phyloP scores from a whole-genome alignment of 2,797 vertebrate species.

The Acanthurus tractus region DNA sequence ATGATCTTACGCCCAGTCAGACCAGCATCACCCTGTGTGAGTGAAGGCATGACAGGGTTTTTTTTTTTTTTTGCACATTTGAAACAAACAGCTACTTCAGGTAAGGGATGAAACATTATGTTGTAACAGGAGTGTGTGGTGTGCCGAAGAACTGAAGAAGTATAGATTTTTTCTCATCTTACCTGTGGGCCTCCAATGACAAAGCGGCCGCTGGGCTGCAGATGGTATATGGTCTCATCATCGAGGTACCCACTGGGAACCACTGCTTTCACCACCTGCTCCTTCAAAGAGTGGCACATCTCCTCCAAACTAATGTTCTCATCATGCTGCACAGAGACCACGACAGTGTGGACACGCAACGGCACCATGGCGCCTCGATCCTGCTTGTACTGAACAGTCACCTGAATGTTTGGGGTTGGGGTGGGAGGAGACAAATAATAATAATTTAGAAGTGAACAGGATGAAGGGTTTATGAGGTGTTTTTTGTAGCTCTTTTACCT shows the following conservation, averaged over 20 bases:
- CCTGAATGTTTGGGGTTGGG: conserved; percentile 77
- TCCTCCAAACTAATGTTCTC: conserved; percentile 90
- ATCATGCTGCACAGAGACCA: conserved; percentile 96
- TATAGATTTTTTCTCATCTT: conserved; percentile 15
- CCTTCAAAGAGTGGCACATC: conserved; percentile 92
- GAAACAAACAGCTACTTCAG: neutral
- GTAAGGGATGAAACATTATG: neutral
- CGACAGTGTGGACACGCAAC: conserved; percentile 93
- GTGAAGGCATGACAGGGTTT: neutral
- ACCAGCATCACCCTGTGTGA: conserved; percentile 92
- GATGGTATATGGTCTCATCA: conserved; percentile 92
- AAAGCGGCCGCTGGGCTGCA: conserved; percentile 96
- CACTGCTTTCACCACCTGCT: conserved; percentile 93
- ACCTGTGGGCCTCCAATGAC: conserved; percentile 97
- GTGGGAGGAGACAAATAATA: neutral
- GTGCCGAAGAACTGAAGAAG: neutral
- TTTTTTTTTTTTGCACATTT: neutral
- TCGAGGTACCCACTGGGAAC: conserved; percentile 92
- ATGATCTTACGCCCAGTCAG: conserved; percentile 97
- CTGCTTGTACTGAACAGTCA: conserved; percentile 95
- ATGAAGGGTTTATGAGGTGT: neutral
- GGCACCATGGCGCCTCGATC: conserved; percentile 94
- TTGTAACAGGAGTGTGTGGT: neutral
- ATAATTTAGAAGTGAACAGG: neutral
- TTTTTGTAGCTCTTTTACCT: neutral